Evolutionary conservation across 2,797 vertebrate species (phyloP).

Genomic region (Anniella stebbinsi): DNA sequence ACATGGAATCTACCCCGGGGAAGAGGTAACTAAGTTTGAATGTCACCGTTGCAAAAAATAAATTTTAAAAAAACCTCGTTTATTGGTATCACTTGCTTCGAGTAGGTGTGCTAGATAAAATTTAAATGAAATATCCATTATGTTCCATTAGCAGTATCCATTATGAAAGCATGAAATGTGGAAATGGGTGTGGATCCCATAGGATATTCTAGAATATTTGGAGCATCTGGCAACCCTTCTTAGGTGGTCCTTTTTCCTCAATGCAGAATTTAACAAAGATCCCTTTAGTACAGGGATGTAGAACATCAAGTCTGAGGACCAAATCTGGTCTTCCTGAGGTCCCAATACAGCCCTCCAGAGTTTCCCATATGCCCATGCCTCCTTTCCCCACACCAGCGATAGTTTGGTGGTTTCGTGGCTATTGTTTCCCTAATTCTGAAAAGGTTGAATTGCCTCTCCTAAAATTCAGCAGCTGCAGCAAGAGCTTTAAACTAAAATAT

Average conservation of each 20-base stretch:
- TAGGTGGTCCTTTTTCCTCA: background rate
- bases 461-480: no score
- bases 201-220: background rate
- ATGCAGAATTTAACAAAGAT: background rate
- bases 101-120: no score
- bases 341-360: no score
- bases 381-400: no score
- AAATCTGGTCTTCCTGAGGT: no score
- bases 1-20: constrained; percentile 98
- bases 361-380: no score
- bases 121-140: background rate
- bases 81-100: background rate
- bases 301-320: no score
- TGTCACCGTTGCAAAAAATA: background rate
- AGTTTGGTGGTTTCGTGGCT: no score
- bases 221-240: background rate
- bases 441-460: no score
- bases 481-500: no score
- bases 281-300: background rate
- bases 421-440: no score
- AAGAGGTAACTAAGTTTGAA: constrained; percentile 87
- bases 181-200: background rate
- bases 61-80: background rate
- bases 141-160: background rate
- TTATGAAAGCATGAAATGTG: background rate